Evolutionary conservation across 2,888 invertebrate genomes (phyloP), one percentile per base, ranked within the genome.

Genomic region (Tetheella fluctuosa): DNA sequence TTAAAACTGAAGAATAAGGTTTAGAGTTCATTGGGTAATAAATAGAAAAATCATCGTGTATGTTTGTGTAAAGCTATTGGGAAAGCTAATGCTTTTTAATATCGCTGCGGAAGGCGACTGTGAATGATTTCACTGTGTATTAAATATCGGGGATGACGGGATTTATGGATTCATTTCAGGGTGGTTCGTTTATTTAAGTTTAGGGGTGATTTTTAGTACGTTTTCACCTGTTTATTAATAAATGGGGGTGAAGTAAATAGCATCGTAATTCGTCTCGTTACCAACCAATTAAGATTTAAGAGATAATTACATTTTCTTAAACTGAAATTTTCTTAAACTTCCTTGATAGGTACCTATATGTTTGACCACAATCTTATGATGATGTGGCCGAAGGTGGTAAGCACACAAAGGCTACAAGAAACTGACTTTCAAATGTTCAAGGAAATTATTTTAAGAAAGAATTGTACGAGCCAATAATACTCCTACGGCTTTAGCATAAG

Each of bases 41-140:
- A 64, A 67, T 65, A 70, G 70, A 67, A 73, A 74, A 76, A 62
- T 68, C 64, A 68, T 71, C 64, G 67, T 59, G 55, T 55, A 55
- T 55, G 55, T 55, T 55, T 55, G 55, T 34, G 55, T 34, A 34
- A 54, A 34, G 54, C 54, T 54, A 54, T 54, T 25, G 54, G 20
- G 55, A 55, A 34, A 55, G 55, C 55, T 55, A 34, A 80, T 81
- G 75, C 77, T 72, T 79, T 81, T 80, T 80, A 80, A 80, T 80
- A 80, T 80, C 65, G 59, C 70, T 65, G 68, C 67, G 67, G 71
- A 65, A 76, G 74, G 72, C 74, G 74, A 75, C 71, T 76, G 76
- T 73, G 76, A 80, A 80, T 76, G 77, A 80, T 75, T 80, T 72
- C 66, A 67, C 73, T 82, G 80, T 78, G 81, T 74, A 85, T 86